Conservation (phyloP, 2,888 invertebrate species). For the Drosophila acutilabella region DNA sequence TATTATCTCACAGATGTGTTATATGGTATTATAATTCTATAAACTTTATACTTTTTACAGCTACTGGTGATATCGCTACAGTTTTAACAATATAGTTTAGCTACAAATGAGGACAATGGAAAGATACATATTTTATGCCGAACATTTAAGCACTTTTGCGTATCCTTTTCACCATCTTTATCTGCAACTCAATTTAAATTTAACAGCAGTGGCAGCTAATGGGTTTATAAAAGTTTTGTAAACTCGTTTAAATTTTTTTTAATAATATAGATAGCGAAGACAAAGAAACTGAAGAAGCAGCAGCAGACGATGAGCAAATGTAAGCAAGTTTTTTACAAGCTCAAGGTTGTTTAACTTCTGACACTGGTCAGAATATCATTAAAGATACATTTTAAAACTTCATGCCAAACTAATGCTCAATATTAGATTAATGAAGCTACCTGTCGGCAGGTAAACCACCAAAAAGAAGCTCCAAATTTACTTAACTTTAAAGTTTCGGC, state of each 20-base stretch:
- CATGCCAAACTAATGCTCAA: neutral
- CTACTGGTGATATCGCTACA: too few species aligned
- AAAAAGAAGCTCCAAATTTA: neutral
- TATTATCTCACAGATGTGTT: too few species aligned
- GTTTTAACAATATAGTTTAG: too few species aligned
- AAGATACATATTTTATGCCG: neutral
- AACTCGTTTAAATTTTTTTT: slow-evolving; percentile 9
- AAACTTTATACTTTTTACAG: too few species aligned
- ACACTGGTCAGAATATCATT: slow-evolving; percentile 35
- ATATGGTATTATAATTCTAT: too few species aligned
- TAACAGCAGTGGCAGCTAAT: neutral
- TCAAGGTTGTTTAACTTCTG: slow-evolving; percentile 58
- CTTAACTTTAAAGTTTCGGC: slow-evolving; percentile 2
- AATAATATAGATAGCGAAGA: slow-evolving; percentile 6
- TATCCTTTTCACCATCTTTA: neutral
- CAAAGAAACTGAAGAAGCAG: slow-evolving; percentile 4
- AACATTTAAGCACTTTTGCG: neutral
- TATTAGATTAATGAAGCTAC: neutral
- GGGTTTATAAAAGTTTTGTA: slow-evolving; percentile 24
- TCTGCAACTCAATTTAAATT: slow-evolving; percentile 1
- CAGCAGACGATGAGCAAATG: slow-evolving; percentile 37
- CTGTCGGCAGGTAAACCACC: neutral
- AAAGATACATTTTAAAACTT: neutral
- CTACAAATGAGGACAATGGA: too few species aligned
- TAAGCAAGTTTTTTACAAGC: slow-evolving; percentile 69